Conservation (phyloP, 2,888 invertebrate species). For the Mactromeris polynyma region DNA sequence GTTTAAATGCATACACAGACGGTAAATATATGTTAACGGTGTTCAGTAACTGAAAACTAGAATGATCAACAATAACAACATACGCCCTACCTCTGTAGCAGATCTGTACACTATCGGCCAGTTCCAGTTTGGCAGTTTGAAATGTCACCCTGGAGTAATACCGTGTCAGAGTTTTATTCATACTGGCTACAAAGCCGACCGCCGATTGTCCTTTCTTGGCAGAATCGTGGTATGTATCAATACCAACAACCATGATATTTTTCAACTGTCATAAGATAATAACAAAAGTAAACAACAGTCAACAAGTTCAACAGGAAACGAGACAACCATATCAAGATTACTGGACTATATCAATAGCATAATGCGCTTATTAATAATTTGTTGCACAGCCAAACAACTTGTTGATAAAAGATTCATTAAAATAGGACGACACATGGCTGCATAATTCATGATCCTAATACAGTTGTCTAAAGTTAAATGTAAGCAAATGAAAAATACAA, state of each 20-base stretch:
- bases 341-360: background rate
- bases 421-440: background rate
- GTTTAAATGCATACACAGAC: too few relatives aligned
- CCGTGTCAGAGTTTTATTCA: slow-evolving; percentile 91
- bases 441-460: background rate
- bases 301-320: background rate
- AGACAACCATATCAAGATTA: background rate
- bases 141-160: slow-evolving; percentile 92
- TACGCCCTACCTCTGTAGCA: slow-evolving; percentile 78
- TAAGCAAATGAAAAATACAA: background rate
- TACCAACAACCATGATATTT: slow-evolving; percentile 93
- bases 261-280: slow-evolving; percentile 72
- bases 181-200: slow-evolving; percentile 94
- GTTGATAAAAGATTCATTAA: too few relatives aligned
- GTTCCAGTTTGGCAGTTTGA: slow-evolving; percentile 88
- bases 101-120: slow-evolving; percentile 91
- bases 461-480: background rate
- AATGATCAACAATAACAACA: background rate
- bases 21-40: too few relatives aligned
- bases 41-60: too few relatives aligned
- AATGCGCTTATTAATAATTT: too few relatives aligned
- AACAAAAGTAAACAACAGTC: slow-evolving; percentile 9
- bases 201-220: slow-evolving; percentile 90
- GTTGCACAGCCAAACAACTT: too few relatives aligned
- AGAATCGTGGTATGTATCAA: slow-evolving; percentile 94